A percentile compares a stretch with the other conserved stretches of the same genome.
Conservation (phyloP, 2,888 invertebrate genomes). For the Clepsis dumicolana region DNA sequence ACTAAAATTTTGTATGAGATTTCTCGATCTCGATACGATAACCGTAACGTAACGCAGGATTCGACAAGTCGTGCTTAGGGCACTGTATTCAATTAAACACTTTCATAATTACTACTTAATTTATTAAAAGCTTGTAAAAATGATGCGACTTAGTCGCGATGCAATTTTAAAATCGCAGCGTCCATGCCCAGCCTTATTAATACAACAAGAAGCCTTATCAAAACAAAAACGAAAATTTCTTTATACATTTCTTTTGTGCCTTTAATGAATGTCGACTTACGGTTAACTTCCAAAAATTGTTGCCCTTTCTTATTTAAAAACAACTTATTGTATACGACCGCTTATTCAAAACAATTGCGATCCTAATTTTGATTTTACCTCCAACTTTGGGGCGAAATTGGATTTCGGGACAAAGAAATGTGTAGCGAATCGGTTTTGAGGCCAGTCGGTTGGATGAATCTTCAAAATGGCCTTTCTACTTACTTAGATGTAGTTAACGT, state of each 20-base stretch:
- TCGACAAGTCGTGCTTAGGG: too few species aligned
- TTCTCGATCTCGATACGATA: too few species aligned
- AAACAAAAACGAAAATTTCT: conserved; percentile 31
- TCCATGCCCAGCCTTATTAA: conserved; percentile 18
- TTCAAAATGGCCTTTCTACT: neutral
- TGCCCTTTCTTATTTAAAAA: conserved; percentile 18
- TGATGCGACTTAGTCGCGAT: too few species aligned
- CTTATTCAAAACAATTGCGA: conserved; percentile 11
- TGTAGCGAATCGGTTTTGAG: neutral
- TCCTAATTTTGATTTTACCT: conserved; percentile 6
- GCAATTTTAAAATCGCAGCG: neutral
- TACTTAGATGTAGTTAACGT: neutral
- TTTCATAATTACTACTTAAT: too few species aligned
- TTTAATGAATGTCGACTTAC: conserved; percentile 24
- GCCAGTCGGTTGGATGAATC: neutral
- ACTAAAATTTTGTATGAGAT: too few species aligned
- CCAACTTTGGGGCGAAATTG: neutral
- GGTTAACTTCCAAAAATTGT: conserved; percentile 29
- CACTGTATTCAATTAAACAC: too few species aligned
- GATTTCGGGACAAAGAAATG: conserved; percentile 22
- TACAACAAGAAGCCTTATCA: conserved; percentile 14
- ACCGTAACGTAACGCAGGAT: too few species aligned
- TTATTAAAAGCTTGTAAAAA: too few species aligned
- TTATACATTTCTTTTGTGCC: conserved; percentile 36
- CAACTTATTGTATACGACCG: conserved; percentile 30